Evolutionary conservation across 2,113 vertebrate species (phyloP), one percentile per base, ranked within the genome.

Genomic region (Eira barbara): DNA sequence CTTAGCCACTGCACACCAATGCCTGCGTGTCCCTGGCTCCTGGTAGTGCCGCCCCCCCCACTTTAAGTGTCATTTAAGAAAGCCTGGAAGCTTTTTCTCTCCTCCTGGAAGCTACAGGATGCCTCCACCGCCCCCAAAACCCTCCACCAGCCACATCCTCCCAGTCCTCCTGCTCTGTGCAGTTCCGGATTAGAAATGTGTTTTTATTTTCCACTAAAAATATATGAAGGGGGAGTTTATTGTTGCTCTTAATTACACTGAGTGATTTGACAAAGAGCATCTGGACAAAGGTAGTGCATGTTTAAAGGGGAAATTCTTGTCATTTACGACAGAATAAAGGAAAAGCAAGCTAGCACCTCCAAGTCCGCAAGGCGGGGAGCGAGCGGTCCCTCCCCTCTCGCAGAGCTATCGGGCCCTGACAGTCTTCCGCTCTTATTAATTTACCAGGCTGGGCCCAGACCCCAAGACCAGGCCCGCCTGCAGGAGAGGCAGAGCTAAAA

Each of bases 401-500:
- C 1, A 0, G 8, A 2, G 7, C 63, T 47, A 0, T 9, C 4
- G 0, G 31, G 1, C 20, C 57, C 86, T 45, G 61, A 47, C 87
- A 89, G 95, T 97, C 98, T 95, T 98, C 92, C 67, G 88, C 63
- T 97, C 96, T 96, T 98, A 97, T 91, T 98, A 96, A 98, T 98
- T 98, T 97, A 94, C 89, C 98, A 98, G 97, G 97, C 97, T 95
- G 97, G 97, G 92, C 87, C 96, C 80, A 95, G 95, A 97, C 96
- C 74, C 97, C 81, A 97, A 91, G 96, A 87, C 97, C 85, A 94
- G 91, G 89, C 95, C 97, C 47, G 45, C 98, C 97, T 89, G 97
- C 94, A 61, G 67, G 95, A 96, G 81, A 98, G 86, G 94, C 90
- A 96, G 97, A 97, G 97, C 98, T 98, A 98, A 98, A 98, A 98